phyloP scores from a whole-genome alignment of 2,797 vertebrate genomes.

The Melanotaenia nigrans region DNA sequence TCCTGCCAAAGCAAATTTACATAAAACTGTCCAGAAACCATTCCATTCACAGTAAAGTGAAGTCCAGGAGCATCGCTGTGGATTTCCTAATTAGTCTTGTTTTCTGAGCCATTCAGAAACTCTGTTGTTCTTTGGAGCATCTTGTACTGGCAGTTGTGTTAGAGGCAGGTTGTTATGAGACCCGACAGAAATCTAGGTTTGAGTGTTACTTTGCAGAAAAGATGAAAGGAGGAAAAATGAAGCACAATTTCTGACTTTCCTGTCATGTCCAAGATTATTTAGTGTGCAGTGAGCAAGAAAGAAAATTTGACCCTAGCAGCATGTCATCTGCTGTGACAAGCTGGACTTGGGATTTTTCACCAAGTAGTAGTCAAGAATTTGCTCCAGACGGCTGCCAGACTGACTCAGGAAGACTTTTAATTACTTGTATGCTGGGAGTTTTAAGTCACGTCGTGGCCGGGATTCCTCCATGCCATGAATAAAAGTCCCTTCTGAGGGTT shows the following conservation, averaged over 20 bases:
- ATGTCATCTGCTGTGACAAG: background rate
- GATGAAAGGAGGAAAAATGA: background rate
- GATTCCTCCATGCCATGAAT: conserved; percentile 11
- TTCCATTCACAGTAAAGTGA: conserved; percentile 17
- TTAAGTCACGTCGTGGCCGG: too few species aligned
- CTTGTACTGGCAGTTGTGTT: background rate
- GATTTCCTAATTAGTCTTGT: background rate
- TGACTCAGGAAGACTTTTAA: background rate
- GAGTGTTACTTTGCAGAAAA: background rate
- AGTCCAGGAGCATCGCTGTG: background rate
- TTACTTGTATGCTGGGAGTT: background rate
- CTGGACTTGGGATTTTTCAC: background rate
- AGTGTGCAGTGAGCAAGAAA: background rate
- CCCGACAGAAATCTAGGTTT: background rate
- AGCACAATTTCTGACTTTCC: background rate
- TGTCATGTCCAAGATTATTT: background rate
- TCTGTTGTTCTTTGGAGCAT: background rate
- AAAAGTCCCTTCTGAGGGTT: conserved; percentile 8
- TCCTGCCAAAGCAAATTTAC: conserved; percentile 27
- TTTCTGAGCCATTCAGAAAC: conserved; percentile 6
- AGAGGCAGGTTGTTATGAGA: background rate
- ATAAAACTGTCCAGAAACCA: conserved; percentile 3
- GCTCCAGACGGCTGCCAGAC: background rate
- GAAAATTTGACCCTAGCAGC: background rate
- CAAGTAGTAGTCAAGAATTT: background rate